Evolutionary conservation across 2,797 vertebrate species (phyloP), one percentile per base, ranked within the genome.

Genomic region (Anisognathus igniventris): DNA sequence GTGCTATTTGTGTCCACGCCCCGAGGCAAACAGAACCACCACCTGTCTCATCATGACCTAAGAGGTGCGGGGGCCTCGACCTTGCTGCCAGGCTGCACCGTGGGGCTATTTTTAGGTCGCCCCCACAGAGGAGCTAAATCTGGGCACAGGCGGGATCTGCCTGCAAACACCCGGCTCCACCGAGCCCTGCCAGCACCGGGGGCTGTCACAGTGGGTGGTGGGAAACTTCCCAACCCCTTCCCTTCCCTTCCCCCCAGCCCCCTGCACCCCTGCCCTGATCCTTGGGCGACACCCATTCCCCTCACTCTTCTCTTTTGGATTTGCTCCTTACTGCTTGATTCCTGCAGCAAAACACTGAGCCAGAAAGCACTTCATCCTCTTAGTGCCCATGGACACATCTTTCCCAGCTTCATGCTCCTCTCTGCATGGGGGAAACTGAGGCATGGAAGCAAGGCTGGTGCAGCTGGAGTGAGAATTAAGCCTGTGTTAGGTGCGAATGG

Each of bases 51-150:
- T 33, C 5, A 1, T 72, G 72, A 40, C 47, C 51, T 1, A 10
- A n/a, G 9, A 82, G 60, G 67, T 3, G 3, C 5, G 1, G 11
- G 53, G 57, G 45, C 76, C 86, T 86, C 1, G 6, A 76, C 66
- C 54, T 89, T 84, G 81, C 66, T 94, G 76, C 57, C 2, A 15
- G 74, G 72, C 39, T 42, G 37, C 35, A 62, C 42, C 0, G 0
- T 0, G 8, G 67, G 75, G 6, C 56, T 95, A 73, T 90, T 95
- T 94, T 95, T 94, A 95, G 88, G 81, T 94, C 8, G 14, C 91
- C 58, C 85, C 78, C 65, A 64, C 31, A 25, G 35, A 77, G 31
- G 61, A 82, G 60, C 72, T 92, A 90, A 90, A 93, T 93, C 68
- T 75, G 85, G 61, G 62, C 64, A 66, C 0, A 30, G 67, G 30